A percentile compares a stretch with the other conserved stretches of the same genome.
Conservation (phyloP, 2,797 vertebrate genomes). For the Remorina albescens region DNA sequence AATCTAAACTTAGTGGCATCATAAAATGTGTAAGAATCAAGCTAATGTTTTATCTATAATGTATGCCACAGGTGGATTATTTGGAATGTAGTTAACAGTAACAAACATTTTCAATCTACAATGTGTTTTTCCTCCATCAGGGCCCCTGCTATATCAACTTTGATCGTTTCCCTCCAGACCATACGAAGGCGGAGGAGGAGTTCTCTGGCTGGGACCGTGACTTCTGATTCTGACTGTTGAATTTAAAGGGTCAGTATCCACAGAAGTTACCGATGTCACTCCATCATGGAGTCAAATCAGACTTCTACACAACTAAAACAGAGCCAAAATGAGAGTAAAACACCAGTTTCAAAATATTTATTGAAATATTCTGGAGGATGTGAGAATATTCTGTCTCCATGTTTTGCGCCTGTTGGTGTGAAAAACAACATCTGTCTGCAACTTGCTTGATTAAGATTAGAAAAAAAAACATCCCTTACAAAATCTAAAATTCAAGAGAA, state of each 20-base stretch:
- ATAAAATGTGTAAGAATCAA: not conserved
- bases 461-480: too few relatives aligned
- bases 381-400: constrained; percentile 32
- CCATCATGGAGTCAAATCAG: constrained; percentile 11
- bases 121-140: constrained; percentile 59
- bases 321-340: constrained; percentile 10
- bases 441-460: constrained; percentile 6
- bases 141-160: constrained; percentile 88
- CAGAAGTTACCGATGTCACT: not conserved
- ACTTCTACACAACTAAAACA: not conserved
- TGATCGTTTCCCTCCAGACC: constrained; percentile 83
- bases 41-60: not conserved
- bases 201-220: constrained; percentile 83
- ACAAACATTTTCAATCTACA: not conserved
- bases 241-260: constrained; percentile 20
- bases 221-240: constrained; percentile 70
- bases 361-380: constrained; percentile 25
- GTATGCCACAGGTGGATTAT: not conserved
- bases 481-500: not conserved
- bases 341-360: constrained; percentile 13
- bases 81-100: not conserved
- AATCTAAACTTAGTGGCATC: too few relatives aligned
- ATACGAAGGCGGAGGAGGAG: constrained; percentile 78
- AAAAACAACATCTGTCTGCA: constrained; percentile 19
- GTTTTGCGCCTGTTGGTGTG: constrained; percentile 28